Percentiles rank a stretch among this genome's conserved stretches.
phyloP scores from a whole-genome alignment of 1,140 invertebrate genomes.

The Phymastichus coffea region DNA sequence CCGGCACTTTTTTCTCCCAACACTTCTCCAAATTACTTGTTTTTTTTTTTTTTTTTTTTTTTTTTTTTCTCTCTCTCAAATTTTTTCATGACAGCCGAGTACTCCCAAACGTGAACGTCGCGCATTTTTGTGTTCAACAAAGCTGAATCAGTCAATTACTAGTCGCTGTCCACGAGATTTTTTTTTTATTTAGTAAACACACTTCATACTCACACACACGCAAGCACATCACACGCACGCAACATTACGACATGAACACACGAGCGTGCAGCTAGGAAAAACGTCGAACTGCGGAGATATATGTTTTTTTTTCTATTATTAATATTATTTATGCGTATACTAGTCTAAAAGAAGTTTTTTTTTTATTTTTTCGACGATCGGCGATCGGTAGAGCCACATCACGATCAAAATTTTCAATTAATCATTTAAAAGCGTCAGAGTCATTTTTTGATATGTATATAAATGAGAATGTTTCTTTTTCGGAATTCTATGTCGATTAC shows the following conservation, averaged over 20 bases:
- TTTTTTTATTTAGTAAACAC: constrained; percentile 34
- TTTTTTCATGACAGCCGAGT: too few relatives aligned
- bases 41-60: background rate
- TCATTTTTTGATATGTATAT: background rate
- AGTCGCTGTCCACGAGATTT: constrained; percentile 51
- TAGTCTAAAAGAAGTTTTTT: constrained; percentile 35
- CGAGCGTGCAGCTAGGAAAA: background rate
- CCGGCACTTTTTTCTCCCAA: too few relatives aligned
- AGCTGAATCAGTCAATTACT: constrained; percentile 57
- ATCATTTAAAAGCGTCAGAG: background rate
- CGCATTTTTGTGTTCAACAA: constrained; percentile 39
- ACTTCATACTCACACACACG: background rate
- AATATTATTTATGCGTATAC: constrained; percentile 29
- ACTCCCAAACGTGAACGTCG: too few relatives aligned
- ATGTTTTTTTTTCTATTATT: background rate
- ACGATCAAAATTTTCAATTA: background rate
- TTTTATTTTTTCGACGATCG: constrained; percentile 5
- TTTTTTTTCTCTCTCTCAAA: too few relatives aligned
- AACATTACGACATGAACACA: background rate
- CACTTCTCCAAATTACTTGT: too few relatives aligned
- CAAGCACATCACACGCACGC: background rate
- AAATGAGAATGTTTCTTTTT: background rate
- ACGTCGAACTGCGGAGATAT: background rate
- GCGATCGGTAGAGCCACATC: background rate
- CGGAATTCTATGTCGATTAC: background rate